phyloP scores from a whole-genome alignment of 2,113 vertebrate species.

The Triplophysa tibetana region DNA sequence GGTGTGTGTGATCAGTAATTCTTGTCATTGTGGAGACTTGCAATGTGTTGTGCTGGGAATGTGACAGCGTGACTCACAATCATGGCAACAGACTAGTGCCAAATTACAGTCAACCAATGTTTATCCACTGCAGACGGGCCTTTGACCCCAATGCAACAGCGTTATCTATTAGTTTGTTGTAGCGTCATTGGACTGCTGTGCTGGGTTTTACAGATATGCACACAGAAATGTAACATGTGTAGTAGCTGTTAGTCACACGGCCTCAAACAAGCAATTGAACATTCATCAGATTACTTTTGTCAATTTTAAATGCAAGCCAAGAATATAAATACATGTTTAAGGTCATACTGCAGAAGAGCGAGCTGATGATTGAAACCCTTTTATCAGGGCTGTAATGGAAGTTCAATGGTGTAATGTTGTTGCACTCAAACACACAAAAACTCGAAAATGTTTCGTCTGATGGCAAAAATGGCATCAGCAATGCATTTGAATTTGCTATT shows the following conservation, averaged over 20 bases:
- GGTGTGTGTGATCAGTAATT: neutral
- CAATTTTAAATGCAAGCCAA: neutral
- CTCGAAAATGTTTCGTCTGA: too few species aligned
- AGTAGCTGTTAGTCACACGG: neutral
- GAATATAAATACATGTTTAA: neutral
- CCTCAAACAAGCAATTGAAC: neutral
- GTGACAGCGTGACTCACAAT: constrained; percentile 2
- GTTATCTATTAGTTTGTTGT: constrained; percentile 76
- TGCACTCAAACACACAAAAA: neutral
- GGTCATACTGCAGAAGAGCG: neutral
- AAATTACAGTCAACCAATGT: constrained; percentile 53
- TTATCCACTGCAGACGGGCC: constrained; percentile 64
- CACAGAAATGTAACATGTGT: constrained; percentile 48
- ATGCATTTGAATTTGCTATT: neutral
- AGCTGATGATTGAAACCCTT: neutral
- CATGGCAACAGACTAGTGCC: constrained; percentile 25
- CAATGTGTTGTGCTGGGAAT: constrained; percentile 34
- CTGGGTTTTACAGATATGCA: constrained; percentile 60
- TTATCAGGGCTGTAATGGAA: neutral
- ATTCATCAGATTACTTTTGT: neutral
- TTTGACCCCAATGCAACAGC: constrained; percentile 60
- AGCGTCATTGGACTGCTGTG: constrained; percentile 52
- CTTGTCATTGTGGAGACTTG: constrained; percentile 22
- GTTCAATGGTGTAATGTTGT: neutral
- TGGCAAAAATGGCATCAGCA: neutral